Conservation (phyloP, 2,797 vertebrate genomes). For the Antennarius maculatus region DNA sequence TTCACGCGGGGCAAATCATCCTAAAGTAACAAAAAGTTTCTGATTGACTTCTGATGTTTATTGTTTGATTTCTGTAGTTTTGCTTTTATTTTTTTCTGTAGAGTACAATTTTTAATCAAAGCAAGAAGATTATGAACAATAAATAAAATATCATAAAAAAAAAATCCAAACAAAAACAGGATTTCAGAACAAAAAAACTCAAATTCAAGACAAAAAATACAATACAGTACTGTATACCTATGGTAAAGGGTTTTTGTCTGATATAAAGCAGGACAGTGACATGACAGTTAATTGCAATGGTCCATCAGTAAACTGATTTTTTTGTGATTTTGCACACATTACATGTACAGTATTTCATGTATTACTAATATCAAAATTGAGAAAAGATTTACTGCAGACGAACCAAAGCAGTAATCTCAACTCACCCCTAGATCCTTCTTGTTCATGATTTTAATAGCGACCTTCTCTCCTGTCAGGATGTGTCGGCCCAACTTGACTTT, state of each 20-base stretch:
- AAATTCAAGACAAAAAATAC: background rate
- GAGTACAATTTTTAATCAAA: background rate
- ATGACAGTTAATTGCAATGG: background rate
- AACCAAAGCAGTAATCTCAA: background rate
- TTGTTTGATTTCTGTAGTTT: background rate
- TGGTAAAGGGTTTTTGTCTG: background rate
- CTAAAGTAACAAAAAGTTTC: constrained; percentile 63
- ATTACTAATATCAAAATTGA: background rate
- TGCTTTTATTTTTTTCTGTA: too few species aligned
- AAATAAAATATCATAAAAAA: background rate
- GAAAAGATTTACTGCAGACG: background rate
- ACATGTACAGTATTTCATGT: background rate
- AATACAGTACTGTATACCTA: too few species aligned
- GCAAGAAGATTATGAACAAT: background rate
- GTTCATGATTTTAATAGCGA: constrained; percentile 97
- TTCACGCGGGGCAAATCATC: constrained; percentile 93
- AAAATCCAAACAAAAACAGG: background rate
- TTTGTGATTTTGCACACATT: too few species aligned
- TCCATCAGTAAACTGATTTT: too few species aligned
- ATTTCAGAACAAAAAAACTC: background rate
- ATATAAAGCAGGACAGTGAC: background rate
- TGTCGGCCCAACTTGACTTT: constrained; percentile 94
- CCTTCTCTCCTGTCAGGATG: constrained; percentile 91
- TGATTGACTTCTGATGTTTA: background rate
- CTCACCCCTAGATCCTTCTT: constrained; percentile 93